Evolutionary conservation across 2,797 vertebrate species (phyloP), one percentile per base, ranked within the genome.

Genomic region (Mormyrus hasselquistii): DNA sequence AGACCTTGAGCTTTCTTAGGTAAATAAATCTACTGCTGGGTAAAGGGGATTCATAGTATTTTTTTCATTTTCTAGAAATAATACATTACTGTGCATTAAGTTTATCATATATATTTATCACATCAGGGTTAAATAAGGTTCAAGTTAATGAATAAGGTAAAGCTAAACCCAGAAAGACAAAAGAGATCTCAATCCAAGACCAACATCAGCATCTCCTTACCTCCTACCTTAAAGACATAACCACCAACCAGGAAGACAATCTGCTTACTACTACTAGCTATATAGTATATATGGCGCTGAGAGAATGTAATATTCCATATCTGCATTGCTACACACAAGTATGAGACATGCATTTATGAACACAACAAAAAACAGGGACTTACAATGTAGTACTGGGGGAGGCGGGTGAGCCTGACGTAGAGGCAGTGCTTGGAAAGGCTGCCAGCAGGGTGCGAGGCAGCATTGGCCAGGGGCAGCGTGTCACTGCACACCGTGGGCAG

Each of bases 361-460:
- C 59, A 34, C 34, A 41, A 34, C 8, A 19, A 82, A 82, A 47
- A 82, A 47, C 76, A n/a, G 38, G 76, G 76, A 96, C 98, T 98
- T 95, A 99, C 99, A 93, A 99, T 98, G 93, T 99, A 99, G 93
- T 99, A 98, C 90, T 99, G 98, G 0, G 98, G 98, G 91, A 99
- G 97, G 83, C 99, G 97, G 50, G 99, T 99, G 91, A 99, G 98
- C 93, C 96, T 99, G 94, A 99, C 98, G 93, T 98, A 99, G 89
- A 99, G 94, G 87, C 96, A 98, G 95, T 99, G 97, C 94, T 98
- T 99, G 91, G 98, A 97, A 91, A 99, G 95, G 91, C 90, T 98
- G 93, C 97, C 97, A 79, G 97, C 95, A 19, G 98, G 97, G 94
- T 99, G 98, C 89, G 95, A 95, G 90, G 96, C 91, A 3, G 95